Conservation (phyloP, 2,113 vertebrate species). For the Xiphophorus hellerii region DNA sequence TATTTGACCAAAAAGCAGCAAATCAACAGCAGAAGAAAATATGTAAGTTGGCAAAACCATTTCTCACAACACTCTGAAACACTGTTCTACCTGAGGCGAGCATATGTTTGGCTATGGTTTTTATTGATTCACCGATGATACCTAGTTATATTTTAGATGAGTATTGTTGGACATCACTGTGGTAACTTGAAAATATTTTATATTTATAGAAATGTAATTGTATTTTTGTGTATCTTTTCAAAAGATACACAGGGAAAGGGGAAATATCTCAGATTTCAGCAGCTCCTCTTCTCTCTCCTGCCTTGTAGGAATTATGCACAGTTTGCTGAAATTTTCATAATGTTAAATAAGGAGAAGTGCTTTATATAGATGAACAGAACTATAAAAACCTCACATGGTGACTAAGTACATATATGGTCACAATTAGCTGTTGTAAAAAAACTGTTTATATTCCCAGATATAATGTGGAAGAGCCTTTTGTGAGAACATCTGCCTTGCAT, state of each 20-base stretch:
- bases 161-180: neutral
- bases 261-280: neutral
- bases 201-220: neutral
- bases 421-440: slow-evolving; percentile 41
- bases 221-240: neutral
- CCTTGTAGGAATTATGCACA: slow-evolving; percentile 6
- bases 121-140: too few species aligned
- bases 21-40: too few species aligned
- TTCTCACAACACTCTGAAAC: too few species aligned
- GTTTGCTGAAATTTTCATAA: neutral
- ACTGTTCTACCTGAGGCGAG: too few species aligned
- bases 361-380: slow-evolving; percentile 20
- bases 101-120: too few species aligned
- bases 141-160: neutral
- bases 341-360: slow-evolving; percentile 4
- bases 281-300: neutral
- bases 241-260: too few species aligned
- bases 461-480: slow-evolving; percentile 15
- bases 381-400: slow-evolving; percentile 14
- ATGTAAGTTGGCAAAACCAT: too few species aligned
- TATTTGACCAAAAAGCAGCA: too few species aligned
- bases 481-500: slow-evolving; percentile 39
- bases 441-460: slow-evolving; percentile 21
- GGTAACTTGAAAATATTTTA: neutral
- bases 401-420: slow-evolving; percentile 12